Evolutionary conservation across 2,888 invertebrate species (phyloP), one percentile per base, ranked within the genome.

Genomic region (Tineola bisselliella): DNA sequence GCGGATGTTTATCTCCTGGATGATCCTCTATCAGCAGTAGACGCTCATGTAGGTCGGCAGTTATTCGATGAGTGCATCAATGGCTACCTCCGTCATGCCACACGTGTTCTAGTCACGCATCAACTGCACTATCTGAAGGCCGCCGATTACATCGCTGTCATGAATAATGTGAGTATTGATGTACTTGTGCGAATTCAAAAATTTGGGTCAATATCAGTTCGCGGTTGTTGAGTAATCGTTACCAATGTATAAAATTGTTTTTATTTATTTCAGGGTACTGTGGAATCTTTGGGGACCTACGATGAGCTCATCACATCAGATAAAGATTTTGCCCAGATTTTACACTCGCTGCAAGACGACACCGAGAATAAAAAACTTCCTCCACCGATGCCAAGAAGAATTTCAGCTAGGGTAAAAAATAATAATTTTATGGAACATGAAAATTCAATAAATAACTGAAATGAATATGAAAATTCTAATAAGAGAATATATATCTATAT

Each of bases 11-110:
- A 94, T 70, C 82, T 95, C 8, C 73, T 95, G 63, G 94, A 95
- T 69, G 95, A 95, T 75, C 95, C 95, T 0, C 79, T 95, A 43
- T 93, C 93, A 44, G 94, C 94, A 0, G 94, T 95, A 8, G 95
- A 95, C 70, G 88, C 93, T 0, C 90, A 91, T 65, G 94, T 95
- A 0, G 93, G 93, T 3, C 88, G 91, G 59, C 92, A 93, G 69
- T 81, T 95, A 65, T 95, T 94, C 76, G 90, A 93, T 65, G 90
- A 91, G 72, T 95, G 94, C 73, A 91, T 94, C 68, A 84, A 78
- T 65, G 90, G 90, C 0, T 89, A 89, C 71, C 83, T 95, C 63
- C 87, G 88, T 5, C 88, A 91, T 65, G 93, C 93, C 73, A 93
- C 93, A 0, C 88, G 93, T 54, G 89, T 96, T 63, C 88, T 96